Percentiles rank a stretch among this genome's conserved stretches.
phyloP scores from a whole-genome alignment of 2,113 vertebrate genomes.

The Eubucco bourcierii region DNA sequence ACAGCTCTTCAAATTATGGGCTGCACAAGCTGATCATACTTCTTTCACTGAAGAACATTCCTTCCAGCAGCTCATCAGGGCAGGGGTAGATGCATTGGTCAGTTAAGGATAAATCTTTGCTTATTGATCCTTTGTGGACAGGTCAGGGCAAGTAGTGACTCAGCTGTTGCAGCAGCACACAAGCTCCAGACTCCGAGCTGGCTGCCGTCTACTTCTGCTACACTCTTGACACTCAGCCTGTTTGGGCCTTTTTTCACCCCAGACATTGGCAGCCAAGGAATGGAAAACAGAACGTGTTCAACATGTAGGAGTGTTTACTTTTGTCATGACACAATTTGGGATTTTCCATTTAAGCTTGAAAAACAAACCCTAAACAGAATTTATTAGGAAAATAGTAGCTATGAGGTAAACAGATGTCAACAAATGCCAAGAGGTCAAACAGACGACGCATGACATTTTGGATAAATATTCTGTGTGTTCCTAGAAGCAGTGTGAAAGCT shows the following conservation, averaged over 20 bases:
- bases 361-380: conserved; percentile 50
- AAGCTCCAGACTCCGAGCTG: background rate
- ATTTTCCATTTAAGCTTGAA: conserved; percentile 63
- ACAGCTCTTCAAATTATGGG: background rate
- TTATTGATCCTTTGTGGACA: background rate
- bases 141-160: background rate
- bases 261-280: conserved; percentile 40
- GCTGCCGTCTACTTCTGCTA: background rate
- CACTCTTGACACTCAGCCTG: background rate
- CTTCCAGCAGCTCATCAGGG: background rate
- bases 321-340: conserved; percentile 56
- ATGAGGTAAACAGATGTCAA: conserved; percentile 51
- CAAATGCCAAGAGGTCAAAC: conserved; percentile 42
- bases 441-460: background rate
- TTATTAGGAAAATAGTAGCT: conserved; percentile 65
- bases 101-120: background rate
- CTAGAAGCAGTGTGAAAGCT: conserved; percentile 60
- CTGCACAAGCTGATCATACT: background rate
- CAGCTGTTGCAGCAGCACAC: background rate
- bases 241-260: conserved; percentile 31
- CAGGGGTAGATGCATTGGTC: background rate
- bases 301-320: conserved; percentile 57
- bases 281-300: conserved; percentile 60
- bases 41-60: background rate
- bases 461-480: conserved; percentile 44